A percentile compares a stretch with the other conserved stretches of the same genome.
Evolutionary conservation across 1,140 invertebrate genomes (phyloP).

Genomic region (Oreohelix idahoensis): DNA sequence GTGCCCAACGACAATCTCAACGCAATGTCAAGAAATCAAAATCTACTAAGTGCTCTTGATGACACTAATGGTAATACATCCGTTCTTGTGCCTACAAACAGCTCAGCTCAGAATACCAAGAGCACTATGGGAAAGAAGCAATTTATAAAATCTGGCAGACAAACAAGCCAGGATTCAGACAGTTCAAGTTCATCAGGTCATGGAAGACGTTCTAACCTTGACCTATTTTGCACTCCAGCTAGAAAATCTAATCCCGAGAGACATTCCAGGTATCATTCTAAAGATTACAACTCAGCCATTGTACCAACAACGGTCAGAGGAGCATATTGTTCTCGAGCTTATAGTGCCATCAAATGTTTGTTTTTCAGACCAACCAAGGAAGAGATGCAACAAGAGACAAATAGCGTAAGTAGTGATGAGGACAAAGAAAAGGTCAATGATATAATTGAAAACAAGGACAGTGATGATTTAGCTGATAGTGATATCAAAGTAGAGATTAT

Average conservation of each 20-base stretch:
- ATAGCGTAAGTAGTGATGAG: constrained; percentile 46
- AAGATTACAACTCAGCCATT: not conserved
- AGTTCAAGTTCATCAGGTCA: constrained; percentile 27
- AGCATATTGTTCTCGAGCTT: constrained; percentile 52
- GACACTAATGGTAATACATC: constrained; percentile 15
- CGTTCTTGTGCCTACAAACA: not conserved
- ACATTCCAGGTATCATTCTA: not conserved
- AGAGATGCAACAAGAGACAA: constrained; percentile 41
- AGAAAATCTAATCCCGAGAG: constrained; percentile 1
- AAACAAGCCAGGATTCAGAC: constrained; percentile 25
- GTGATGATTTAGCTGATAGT: not conserved
- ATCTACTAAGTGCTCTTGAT: not conserved
- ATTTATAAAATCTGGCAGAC: constrained; percentile 6
- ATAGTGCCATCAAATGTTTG: constrained; percentile 56
- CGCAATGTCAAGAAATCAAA: not conserved
- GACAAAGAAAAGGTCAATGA: constrained; percentile 10
- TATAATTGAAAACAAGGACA: not conserved
- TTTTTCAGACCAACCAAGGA: constrained; percentile 49
- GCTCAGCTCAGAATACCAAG: not conserved
- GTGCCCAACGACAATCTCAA: not conserved
- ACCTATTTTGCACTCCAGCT: constrained; percentile 27
- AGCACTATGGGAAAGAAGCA: not conserved
- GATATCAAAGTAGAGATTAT: not conserved
- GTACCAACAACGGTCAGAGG: not conserved
- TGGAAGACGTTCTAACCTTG: constrained; percentile 15